Conservation (phyloP, 1,140 invertebrate species). For the Leguminivora glycinivorella region DNA sequence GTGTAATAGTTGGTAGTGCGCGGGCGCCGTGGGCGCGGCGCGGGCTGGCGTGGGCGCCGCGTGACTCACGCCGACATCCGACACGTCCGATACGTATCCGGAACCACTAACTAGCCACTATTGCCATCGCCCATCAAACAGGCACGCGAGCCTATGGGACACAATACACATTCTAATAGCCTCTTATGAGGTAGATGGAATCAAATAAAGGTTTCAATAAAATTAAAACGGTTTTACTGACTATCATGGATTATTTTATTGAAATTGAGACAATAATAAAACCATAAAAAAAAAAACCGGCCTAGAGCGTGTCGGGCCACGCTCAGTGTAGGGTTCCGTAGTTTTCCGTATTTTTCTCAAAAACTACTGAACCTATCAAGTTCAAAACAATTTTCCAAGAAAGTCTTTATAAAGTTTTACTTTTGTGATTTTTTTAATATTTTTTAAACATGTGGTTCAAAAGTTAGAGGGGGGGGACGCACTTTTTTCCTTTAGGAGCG, state of each 20-base stretch:
- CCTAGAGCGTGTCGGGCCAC: too few relatives aligned
- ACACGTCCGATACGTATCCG: constrained; percentile 77
- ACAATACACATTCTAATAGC: constrained; percentile 64
- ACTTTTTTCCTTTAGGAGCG: too few relatives aligned
- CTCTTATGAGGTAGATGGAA: constrained; percentile 21
- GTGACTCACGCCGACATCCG: constrained; percentile 76
- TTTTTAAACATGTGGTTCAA: too few relatives aligned
- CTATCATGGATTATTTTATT: neutral
- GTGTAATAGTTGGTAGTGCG: constrained; percentile 36
- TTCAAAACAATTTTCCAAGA: too few relatives aligned
- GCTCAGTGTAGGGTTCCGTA: too few relatives aligned
- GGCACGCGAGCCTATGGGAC: constrained; percentile 64
- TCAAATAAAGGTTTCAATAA: neutral
- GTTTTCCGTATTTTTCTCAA: too few relatives aligned
- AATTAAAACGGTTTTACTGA: too few relatives aligned
- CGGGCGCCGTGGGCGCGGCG: constrained; percentile 53
- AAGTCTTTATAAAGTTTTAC: too few relatives aligned
- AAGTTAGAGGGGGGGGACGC: too few relatives aligned
- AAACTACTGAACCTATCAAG: too few relatives aligned
- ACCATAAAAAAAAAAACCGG: too few relatives aligned
- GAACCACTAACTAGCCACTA: constrained; percentile 74
- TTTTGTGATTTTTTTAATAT: too few relatives aligned
- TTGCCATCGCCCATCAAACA: constrained; percentile 60
- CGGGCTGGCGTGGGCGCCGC: constrained; percentile 64
- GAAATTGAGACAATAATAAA: neutral